Percentiles rank a stretch among this genome's conserved stretches.
Conservation (phyloP, 1,140 invertebrate genomes). For the Panagrolaimus sp. region DNA sequence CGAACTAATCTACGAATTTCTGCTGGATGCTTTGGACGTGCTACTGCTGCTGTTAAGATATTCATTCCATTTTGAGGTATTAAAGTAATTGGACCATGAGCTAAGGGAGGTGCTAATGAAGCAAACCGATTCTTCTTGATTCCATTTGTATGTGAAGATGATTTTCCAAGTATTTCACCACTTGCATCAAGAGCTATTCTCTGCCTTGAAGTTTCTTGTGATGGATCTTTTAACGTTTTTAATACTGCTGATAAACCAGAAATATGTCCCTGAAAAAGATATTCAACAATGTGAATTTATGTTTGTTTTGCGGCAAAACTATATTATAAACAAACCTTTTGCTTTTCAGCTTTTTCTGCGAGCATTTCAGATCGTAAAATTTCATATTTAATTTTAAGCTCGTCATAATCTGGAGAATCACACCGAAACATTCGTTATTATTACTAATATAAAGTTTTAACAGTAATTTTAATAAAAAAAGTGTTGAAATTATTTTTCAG, state of each 20-base stretch:
- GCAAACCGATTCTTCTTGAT: background rate
- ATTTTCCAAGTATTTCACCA: conserved; percentile 24
- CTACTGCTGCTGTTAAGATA: conserved; percentile 27
- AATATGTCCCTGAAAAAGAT: conserved; percentile 26
- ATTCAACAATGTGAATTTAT: too few relatives aligned
- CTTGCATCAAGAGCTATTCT: conserved; percentile 34
- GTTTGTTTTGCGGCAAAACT: conserved; percentile 23
- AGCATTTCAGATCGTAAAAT: background rate
- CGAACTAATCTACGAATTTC: conserved; percentile 52
- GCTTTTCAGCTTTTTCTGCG: conserved; percentile 27
- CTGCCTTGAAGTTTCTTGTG: background rate
- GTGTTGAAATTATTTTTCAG: background rate
- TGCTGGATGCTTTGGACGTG: conserved; percentile 49
- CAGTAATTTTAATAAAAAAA: background rate
- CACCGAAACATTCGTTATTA: background rate
- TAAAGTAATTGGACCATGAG: background rate
- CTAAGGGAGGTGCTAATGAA: background rate
- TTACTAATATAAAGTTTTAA: background rate
- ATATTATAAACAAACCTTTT: conserved; percentile 23
- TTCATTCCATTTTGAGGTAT: background rate
- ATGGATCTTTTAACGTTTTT: conserved; percentile 30
- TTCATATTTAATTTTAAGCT: conserved; percentile 26
- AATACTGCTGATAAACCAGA: conserved; percentile 25
- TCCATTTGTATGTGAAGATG: background rate
- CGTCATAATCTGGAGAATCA: conserved; percentile 33